A percentile compares a stretch with the other conserved stretches of the same genome.
These are phyloP conservation scores for Austrolebias charrua DNA, from an alignment of 2,797 vertebrate species.

Conservation along the genomic window DNA sequence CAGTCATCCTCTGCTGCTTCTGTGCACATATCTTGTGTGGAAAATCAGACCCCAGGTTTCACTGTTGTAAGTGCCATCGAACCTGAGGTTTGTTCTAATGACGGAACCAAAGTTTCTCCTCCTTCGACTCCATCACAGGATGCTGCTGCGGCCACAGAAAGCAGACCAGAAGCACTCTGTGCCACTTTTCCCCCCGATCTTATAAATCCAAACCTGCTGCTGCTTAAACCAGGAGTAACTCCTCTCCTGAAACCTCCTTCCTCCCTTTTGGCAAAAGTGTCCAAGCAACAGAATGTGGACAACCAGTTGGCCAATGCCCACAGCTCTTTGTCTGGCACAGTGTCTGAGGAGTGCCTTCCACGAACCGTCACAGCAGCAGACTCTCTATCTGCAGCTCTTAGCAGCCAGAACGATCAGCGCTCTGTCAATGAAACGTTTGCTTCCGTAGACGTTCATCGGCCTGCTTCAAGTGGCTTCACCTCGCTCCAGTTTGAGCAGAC, in stretches of 20 bases:
- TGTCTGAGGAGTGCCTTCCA: slow-evolving; percentile 78
- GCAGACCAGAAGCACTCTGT: slow-evolving; percentile 47
- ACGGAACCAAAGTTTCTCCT: slow-evolving; percentile 47
- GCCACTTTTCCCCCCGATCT: slow-evolving; percentile 45
- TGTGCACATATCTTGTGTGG: slow-evolving; percentile 27
- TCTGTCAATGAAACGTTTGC: slow-evolving; percentile 34
- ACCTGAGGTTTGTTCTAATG: slow-evolving; percentile 34
- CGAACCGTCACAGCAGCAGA: slow-evolving; percentile 54
- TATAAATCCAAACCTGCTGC: slow-evolving; percentile 76
- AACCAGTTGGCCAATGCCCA: slow-evolving; percentile 45
- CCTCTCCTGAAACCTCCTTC: slow-evolving; percentile 66
- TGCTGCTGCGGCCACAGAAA: slow-evolving; percentile 44
- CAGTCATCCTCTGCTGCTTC: slow-evolving; percentile 41
- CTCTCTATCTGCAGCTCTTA: slow-evolving; percentile 30
- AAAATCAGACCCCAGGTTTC: slow-evolving; percentile 42
- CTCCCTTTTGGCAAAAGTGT: slow-evolving; percentile 52
- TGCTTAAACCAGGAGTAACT: slow-evolving; percentile 65
- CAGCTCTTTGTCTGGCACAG: slow-evolving; percentile 49
- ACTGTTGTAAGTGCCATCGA: slow-evolving; percentile 54
- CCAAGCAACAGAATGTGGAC: slow-evolving; percentile 55
- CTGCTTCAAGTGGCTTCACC: slow-evolving; percentile 2
- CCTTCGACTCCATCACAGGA: slow-evolving; percentile 42
- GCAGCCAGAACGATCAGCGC: slow-evolving; percentile 48
- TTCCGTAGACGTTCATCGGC: slow-evolving; percentile 20
- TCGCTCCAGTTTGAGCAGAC: slow-evolving; percentile 15